These are phyloP conservation scores for Gymnobelideus leadbeateri DNA, from an alignment of 2,113 vertebrate species.

Conservation along the genomic window DNA sequence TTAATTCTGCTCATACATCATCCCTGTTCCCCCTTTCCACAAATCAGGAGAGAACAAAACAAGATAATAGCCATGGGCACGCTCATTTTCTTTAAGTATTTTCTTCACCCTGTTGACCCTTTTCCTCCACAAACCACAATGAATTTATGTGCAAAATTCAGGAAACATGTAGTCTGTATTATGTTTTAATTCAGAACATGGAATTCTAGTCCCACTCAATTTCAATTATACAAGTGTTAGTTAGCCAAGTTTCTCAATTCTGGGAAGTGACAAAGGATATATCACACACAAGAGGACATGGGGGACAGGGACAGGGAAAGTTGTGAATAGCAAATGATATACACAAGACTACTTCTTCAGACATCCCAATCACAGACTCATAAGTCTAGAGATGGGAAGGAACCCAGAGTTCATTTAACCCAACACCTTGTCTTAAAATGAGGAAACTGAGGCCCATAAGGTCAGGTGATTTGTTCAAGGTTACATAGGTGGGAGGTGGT, in stretches of 20 bases:
- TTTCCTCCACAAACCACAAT: background rate
- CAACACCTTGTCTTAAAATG: background rate
- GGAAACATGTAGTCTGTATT: too few species aligned
- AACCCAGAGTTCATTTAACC: background rate
- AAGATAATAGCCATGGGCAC: background rate
- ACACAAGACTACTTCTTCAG: background rate
- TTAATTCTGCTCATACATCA: background rate
- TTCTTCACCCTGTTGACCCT: background rate
- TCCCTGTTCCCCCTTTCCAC: slow-evolving; percentile 8
- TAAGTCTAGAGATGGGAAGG: background rate
- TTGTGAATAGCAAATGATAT: background rate
- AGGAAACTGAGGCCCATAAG: background rate
- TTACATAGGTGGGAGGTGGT: background rate
- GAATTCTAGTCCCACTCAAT: background rate
- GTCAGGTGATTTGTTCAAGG: background rate
- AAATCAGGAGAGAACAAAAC: background rate
- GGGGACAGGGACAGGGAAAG: background rate
- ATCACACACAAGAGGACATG: background rate
- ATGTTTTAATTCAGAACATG: background rate
- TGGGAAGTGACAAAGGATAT: slow-evolving; percentile 4
- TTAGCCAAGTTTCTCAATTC: slow-evolving; percentile 41
- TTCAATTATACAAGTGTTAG: slow-evolving; percentile 39
- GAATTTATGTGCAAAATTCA: background rate
- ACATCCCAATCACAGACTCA: background rate
- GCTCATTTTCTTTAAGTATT: slow-evolving; percentile 38